Base-by-base conservation (phyloP, 2,113 vertebrate genomes). In the Pterocles orientalis region DNA sequence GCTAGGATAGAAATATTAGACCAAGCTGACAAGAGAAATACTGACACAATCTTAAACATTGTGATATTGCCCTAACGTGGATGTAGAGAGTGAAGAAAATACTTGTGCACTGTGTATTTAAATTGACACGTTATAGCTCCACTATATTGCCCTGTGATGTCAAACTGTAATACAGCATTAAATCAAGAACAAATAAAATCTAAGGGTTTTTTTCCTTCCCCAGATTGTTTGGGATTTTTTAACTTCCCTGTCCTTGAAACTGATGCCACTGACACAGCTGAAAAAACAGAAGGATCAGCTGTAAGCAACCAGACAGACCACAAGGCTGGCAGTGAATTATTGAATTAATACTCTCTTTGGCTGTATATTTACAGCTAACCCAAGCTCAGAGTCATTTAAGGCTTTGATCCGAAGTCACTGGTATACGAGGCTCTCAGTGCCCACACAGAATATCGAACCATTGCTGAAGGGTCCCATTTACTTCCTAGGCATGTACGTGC, bases 171-270 rank as follows among this genome's bases (percentile, higher is more conserved):
- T 48, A 90, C 1, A 90, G n/a, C 69, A 93, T 78, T 95, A 93
- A 92, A 95, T 86, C 76, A 96, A 69, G 65, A 92, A 88, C 39
- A 90, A 94, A 95, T 78, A 88, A 90, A 90, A 94, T 64, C 43
- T 58, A 90, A 81, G 65, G 69, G 68, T 51, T 70, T 86, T 72
- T 75, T 56, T 89, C 75, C 45, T 90, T 85, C 51, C 48, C 10
- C 1, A 3, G 33, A 14, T 85, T 91, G 75, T 88, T 96, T 81
- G 61, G 45, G 47, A 62, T 82, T 88, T 82, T 41, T 78, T 88
- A 93, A 96, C 92, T 92, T 93, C 39, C 39, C 53, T 75, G 69
- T 64, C 94, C 94, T 97, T 97, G 95, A 96, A 96, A 93, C 61
- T 87, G 36, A 75, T 17, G 60, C 76, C 86, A 78, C 39, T 25